phyloP scores from a whole-genome alignment of 2,888 invertebrate species.

The Tenthredo notha region DNA sequence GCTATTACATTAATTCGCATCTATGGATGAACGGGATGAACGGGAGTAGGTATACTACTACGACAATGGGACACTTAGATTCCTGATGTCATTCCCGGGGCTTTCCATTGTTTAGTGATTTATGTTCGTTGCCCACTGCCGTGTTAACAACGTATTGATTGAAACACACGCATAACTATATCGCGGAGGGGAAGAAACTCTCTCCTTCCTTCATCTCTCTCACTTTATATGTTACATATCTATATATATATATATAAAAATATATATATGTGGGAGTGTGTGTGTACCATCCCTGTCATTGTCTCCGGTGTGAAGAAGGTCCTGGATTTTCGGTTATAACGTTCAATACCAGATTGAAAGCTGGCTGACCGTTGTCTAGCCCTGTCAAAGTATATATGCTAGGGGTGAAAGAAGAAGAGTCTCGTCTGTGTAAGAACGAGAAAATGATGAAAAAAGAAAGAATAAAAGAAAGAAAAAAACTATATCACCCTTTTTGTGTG shows the following conservation, averaged over 20 bases:
- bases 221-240: neutral
- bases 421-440: neutral
- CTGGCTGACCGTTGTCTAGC: slow-evolving; percentile 13
- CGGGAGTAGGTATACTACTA: neutral
- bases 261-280: neutral
- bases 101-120: slow-evolving; percentile 75
- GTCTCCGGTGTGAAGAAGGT: slow-evolving; percentile 28
- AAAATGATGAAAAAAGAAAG: slow-evolving; percentile 11
- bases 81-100: slow-evolving; percentile 65
- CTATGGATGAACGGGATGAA: neutral
- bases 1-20: slow-evolving; percentile 52
- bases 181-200: neutral
- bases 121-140: slow-evolving; percentile 63
- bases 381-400: neutral
- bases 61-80: slow-evolving; percentile 68
- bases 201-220: neutral
- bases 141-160: slow-evolving; percentile 53
- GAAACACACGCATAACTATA: slow-evolving; percentile 48
- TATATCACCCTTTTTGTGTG: slow-evolving; percentile 54
- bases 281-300: slow-evolving; percentile 4
- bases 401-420: neutral
- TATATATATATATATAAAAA: neutral
- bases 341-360: slow-evolving; percentile 13
- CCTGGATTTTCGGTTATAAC: slow-evolving; percentile 17
- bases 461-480: neutral